Evolutionary conservation across 1,140 invertebrate genomes (phyloP).

Genomic region (Triops cancriformis): DNA sequence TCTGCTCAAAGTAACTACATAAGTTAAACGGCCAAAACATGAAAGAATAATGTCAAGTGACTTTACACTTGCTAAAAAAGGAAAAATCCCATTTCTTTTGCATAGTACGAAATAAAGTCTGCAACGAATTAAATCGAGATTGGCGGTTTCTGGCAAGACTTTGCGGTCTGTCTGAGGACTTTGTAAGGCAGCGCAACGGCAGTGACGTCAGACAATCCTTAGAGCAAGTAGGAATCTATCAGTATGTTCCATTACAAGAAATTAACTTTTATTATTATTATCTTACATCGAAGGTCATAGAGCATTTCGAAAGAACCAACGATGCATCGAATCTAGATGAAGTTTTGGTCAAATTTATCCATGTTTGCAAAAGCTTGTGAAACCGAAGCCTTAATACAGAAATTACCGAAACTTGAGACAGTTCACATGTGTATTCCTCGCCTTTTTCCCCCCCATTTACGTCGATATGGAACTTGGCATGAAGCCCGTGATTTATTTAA

Average conservation of each 20-base stretch:
- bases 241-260: not conserved
- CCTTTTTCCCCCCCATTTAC: too few relatives aligned
- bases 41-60: too few relatives aligned
- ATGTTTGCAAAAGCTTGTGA: not conserved
- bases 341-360: slow-evolving; percentile 16
- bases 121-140: not conserved
- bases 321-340: slow-evolving; percentile 17
- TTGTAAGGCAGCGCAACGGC: not conserved
- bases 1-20: too few relatives aligned
- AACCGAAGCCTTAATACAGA: too few relatives aligned
- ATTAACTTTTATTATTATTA: not conserved
- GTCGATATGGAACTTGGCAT: too few relatives aligned
- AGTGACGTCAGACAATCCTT: not conserved
- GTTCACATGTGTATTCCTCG: too few relatives aligned
- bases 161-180: slow-evolving; percentile 11
- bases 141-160: not conserved
- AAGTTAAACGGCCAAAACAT: too few relatives aligned
- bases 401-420: too few relatives aligned
- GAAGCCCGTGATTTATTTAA: too few relatives aligned
- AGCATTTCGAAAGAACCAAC: not conserved
- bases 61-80: too few relatives aligned
- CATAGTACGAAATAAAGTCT: not conserved
- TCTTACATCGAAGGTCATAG: not conserved
- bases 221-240: not conserved
- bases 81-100: too few relatives aligned